Evolutionary conservation across 2,113 vertebrate species (phyloP).

Genomic region (Podarcis raffonei): DNA sequence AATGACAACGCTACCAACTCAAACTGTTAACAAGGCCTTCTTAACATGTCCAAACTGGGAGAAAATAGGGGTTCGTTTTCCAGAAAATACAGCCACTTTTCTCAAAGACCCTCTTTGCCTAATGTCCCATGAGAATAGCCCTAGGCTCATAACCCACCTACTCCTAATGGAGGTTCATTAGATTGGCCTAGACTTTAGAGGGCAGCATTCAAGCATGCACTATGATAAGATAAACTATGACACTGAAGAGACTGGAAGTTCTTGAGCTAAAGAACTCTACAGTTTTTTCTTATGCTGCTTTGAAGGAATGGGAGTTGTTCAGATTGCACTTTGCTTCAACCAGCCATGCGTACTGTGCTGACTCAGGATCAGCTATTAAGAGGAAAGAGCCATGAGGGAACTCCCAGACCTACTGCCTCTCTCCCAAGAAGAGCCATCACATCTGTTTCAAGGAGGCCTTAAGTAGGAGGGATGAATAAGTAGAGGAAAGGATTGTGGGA

Average conservation of each 20-base stretch:
- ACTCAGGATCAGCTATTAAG: conserved; percentile 55
- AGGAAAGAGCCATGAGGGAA: conserved; percentile 25
- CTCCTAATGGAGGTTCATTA: too few relatives aligned
- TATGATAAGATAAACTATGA: not conserved
- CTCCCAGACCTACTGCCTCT: conserved; percentile 23
- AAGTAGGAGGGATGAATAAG: conserved; percentile 28
- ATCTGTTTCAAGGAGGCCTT: conserved; percentile 46
- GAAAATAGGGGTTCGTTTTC: too few relatives aligned
- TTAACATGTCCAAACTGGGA: too few relatives aligned
- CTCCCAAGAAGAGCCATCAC: conserved; percentile 43
- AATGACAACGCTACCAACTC: too few relatives aligned
- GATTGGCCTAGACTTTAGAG: not conserved
- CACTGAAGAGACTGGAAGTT: conserved; percentile 15
- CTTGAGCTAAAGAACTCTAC: not conserved
- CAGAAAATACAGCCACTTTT: too few relatives aligned
- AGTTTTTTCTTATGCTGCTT: not conserved
- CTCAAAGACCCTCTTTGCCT: too few relatives aligned
- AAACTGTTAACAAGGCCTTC: too few relatives aligned
- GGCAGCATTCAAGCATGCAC: not conserved
- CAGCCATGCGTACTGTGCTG: conserved; percentile 36
- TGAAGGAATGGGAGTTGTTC: conserved; percentile 38
- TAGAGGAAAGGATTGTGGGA: conserved; percentile 21
- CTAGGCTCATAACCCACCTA: too few relatives aligned
- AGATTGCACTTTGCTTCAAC: conserved; percentile 29
- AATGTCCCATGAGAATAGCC: too few relatives aligned